Percentiles rank a stretch among this genome's conserved stretches.
Evolutionary conservation across 2,888 invertebrate species (phyloP).

Genomic region (Lochmaea crataegi): DNA sequence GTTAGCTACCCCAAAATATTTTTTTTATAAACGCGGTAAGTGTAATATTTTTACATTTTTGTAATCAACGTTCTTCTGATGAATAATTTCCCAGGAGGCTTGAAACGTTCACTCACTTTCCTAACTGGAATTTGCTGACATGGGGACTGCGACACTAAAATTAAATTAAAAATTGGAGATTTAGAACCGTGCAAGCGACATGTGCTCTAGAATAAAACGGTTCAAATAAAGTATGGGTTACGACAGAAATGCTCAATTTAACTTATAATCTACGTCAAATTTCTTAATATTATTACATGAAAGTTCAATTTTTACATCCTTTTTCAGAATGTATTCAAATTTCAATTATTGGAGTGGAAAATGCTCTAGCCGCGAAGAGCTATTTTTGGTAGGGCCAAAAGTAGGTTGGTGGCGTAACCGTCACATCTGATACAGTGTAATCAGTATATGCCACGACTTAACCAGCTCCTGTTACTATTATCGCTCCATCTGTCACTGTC

Average conservation of each 20-base stretch:
- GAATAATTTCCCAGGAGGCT: constrained; percentile 36
- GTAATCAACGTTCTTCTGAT: constrained; percentile 31
- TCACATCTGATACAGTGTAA: no score
- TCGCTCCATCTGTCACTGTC: no score
- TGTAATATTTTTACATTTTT: constrained; percentile 31
- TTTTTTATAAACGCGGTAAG: constrained; percentile 17
- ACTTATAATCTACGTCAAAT: no score
- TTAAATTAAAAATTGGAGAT: constrained; percentile 37
- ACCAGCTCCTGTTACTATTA: no score
- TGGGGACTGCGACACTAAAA: constrained; percentile 23
- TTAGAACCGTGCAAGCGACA: constrained; percentile 32
- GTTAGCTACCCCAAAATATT: not conserved
- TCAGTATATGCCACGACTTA: no score
- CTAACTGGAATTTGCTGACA: constrained; percentile 18
- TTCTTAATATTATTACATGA: no score
- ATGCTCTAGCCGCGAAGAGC: no score
- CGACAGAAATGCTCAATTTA: not conserved
- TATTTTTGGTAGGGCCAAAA: no score
- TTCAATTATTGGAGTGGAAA: no score
- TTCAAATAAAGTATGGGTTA: not conserved
- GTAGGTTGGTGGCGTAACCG: no score
- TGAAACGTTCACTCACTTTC: constrained; percentile 29
- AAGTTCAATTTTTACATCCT: no score
- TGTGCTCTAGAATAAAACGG: constrained; percentile 19
- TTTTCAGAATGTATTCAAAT: no score